Evolutionary conservation across 1,140 invertebrate species (phyloP), one percentile per base, ranked within the genome.

Genomic region (Stegodyphus dumicola): DNA sequence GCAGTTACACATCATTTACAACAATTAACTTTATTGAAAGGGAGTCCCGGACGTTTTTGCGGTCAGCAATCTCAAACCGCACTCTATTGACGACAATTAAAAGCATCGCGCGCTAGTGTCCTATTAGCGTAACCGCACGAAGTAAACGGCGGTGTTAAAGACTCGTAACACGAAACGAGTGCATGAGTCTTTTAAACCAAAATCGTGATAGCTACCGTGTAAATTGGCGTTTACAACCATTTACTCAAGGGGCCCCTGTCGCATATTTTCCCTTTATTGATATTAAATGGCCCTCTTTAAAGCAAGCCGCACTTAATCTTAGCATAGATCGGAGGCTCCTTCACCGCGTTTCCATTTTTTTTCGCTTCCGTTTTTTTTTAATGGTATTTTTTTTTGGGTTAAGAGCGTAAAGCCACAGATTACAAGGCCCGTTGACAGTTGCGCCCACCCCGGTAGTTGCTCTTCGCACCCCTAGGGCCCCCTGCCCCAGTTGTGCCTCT

Each of bases 351-450:
- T 33, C 33, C 33, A 33, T 33, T 33, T 33, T 75, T 53, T 81
- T 66, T 77, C 65, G 74, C 54, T 3, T 33, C 3, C 33, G 1
- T 1, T 33, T 33, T 33, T 33, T 33, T 33, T 33, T 33, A 33
- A 33, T 33, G 33, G 33, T 33, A 33, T 33, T 33, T 33, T 33
- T 33, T 33, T 7, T 6, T 78, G 15, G 11, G 49, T 54, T 81
- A 85, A 48, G 65, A 85, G 74, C 60, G 56, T 51, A 71, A 80
- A 81, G 65, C 81, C 81, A 17, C 73, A 85, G 73, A 85, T 85
- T 76, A 85, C 81, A 85, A 67, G 81, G 73, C 64, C 33, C 71
- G 80, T 75, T 83, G 80, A 83, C 80, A 83, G 71, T 75, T 83
- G 56, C 17, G n/a, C n/a, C 54, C 77, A 56, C 77, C 56, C 70